Conservation (phyloP, 92 coral and sea anemone genomes). For the Plumapathes pennacea region DNA sequence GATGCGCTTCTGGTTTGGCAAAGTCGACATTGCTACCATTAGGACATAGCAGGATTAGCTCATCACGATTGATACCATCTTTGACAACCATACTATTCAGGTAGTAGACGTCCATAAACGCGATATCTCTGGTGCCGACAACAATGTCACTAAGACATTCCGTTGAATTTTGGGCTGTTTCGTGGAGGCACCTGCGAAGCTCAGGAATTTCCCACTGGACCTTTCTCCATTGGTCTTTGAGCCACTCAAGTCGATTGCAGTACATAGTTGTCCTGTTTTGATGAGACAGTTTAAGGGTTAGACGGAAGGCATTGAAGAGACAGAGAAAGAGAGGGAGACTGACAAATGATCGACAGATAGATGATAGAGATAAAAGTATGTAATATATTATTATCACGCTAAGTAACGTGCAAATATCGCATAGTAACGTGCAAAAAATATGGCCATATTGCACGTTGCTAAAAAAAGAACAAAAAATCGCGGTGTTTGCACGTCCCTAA, state of each 20-base stretch:
- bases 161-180: conserved; percentile 1
- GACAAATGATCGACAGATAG: too few relatives aligned
- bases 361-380: too few relatives aligned
- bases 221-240: conserved; percentile 25
- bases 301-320: too few relatives aligned
- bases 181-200: too few relatives aligned
- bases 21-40: conserved; percentile 31
- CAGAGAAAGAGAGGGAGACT: too few relatives aligned
- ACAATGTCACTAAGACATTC: conserved; percentile 7
- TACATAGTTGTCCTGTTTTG: conserved; percentile 12
- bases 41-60: conserved; percentile 50
- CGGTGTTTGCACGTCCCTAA: too few relatives aligned
- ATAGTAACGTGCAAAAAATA: too few relatives aligned
- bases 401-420: too few relatives aligned
- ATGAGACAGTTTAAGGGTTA: neutral
- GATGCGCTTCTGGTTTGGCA: conserved; percentile 20
- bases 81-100: conserved; percentile 6
- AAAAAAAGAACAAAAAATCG: too few relatives aligned
- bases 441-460: too few relatives aligned
- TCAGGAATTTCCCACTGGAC: conserved; percentile 35
- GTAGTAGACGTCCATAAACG: conserved; percentile 40
- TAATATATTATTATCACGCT: too few relatives aligned
- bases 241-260: conserved; percentile 30
- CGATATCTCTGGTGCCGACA: conserved; percentile 30
- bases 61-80: conserved; percentile 1